These are phyloP conservation scores for Nothobranchius furzeri DNA, from an alignment of 2,113 vertebrate species.

Conservation along the genomic window DNA sequence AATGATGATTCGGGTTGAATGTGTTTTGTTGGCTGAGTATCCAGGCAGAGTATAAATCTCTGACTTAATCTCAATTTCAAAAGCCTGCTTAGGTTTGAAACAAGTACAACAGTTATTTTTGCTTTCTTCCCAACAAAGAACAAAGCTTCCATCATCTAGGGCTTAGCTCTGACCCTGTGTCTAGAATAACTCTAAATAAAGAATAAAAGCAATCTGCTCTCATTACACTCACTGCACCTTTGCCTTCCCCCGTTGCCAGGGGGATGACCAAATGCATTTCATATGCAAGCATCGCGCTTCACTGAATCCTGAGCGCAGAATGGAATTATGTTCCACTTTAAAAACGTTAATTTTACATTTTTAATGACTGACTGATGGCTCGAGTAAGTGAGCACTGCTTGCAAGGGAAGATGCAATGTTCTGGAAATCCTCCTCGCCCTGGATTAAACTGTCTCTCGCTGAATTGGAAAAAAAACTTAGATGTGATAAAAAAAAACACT, in stretches of 20 bases:
- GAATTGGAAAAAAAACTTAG: no score
- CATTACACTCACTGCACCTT: slow-evolving; percentile 70
- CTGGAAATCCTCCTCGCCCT: slow-evolving; percentile 33
- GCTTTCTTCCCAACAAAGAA: slow-evolving; percentile 25
- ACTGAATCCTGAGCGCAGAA: slow-evolving; percentile 75
- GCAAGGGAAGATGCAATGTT: slow-evolving; percentile 48
- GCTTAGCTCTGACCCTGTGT: slow-evolving; percentile 52
- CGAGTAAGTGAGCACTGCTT: slow-evolving; percentile 65
- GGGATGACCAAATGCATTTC: slow-evolving; percentile 84
- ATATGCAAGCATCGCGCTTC: slow-evolving; percentile 78
- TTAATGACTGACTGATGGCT: slow-evolving; percentile 70
- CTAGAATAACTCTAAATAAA: slow-evolving; percentile 77
- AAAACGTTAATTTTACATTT: slow-evolving; percentile 79
- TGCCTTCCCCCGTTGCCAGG: slow-evolving; percentile 76
- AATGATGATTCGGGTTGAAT: no score
- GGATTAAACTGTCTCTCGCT: background rate
- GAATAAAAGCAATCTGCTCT: slow-evolving; percentile 75
- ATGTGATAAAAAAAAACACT: no score
- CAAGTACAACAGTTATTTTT: background rate
- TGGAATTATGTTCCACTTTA: slow-evolving; percentile 74
- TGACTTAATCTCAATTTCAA: no score
- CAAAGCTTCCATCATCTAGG: slow-evolving; percentile 56
- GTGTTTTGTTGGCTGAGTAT: no score
- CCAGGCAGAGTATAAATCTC: no score
- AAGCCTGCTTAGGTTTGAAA: no score